Evolutionary conservation across 2,113 vertebrate genomes (phyloP).

Genomic region (Psilopsiagon aymara): DNA sequence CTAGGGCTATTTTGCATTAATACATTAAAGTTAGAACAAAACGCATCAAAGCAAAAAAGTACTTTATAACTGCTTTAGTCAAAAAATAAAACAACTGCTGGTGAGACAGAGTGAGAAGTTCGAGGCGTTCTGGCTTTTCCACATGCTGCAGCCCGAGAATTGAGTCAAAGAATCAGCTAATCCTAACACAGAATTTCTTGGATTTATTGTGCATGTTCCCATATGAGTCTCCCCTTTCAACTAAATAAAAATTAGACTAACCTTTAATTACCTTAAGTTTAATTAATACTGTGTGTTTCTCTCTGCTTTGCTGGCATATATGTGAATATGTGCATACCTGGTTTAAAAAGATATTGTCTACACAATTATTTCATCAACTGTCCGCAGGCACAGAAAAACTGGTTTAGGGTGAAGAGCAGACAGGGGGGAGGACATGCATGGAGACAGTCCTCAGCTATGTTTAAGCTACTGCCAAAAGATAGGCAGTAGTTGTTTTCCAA

Average conservation of each 20-base stretch:
- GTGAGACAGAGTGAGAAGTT: not conserved
- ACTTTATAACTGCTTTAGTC: conserved; percentile 20
- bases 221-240: not conserved
- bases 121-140: not conserved
- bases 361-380: not conserved
- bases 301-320: not conserved
- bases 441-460: not conserved
- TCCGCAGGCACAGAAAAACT: not conserved
- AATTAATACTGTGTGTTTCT: not conserved
- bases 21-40: not conserved
- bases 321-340: not conserved
- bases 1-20: not conserved
- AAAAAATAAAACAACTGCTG: not conserved
- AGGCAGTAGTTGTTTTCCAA: not conserved
- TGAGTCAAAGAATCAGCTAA: not conserved
- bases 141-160: not conserved
- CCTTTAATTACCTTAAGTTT: not conserved
- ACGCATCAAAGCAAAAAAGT: not conserved
- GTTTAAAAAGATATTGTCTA: not conserved
- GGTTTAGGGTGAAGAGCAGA: not conserved
- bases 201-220: not conserved
- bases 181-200: not conserved
- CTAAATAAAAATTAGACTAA: not conserved
- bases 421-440: not conserved
- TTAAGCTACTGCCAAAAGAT: not conserved